Evolutionary conservation across 2,797 vertebrate genomes (phyloP).

Genomic region (Poeciliopsis turneri): DNA sequence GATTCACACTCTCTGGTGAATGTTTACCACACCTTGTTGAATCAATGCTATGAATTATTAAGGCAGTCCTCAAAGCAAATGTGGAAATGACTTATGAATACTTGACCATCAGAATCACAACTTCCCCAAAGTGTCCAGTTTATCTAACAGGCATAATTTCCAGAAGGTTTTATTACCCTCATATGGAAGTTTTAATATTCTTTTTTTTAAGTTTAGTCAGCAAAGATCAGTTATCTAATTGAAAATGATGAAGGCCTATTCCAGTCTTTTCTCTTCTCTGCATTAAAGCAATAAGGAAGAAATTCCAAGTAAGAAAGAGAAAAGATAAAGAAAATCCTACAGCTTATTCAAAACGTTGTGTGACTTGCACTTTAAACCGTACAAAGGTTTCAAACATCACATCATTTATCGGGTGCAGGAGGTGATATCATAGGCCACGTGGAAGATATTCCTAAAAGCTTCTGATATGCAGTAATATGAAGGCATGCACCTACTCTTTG

Average conservation of each 20-base stretch:
- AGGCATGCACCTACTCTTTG: not conserved
- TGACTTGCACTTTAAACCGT: slow-evolving; percentile 1
- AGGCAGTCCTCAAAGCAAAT: not conserved
- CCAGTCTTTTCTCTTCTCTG: not conserved
- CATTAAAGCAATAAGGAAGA: not conserved
- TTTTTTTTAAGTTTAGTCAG: not conserved
- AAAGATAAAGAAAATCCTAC: not conserved
- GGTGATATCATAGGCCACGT: not conserved
- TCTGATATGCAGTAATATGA: slow-evolving; percentile 7
- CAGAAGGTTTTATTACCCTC: not conserved
- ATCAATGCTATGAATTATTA: not conserved
- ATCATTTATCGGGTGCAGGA: slow-evolving; percentile 5
- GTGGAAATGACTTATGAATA: not conserved
- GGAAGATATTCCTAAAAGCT: slow-evolving; percentile 1
- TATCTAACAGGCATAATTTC: not conserved
- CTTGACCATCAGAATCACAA: not conserved
- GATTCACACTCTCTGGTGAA: not conserved
- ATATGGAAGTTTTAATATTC: not conserved
- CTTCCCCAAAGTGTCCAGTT: not conserved
- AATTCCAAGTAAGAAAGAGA: not conserved
- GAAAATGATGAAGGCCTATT: not conserved
- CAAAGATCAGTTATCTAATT: no score
- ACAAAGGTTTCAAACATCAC: slow-evolving; percentile 2
- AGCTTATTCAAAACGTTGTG: slow-evolving; percentile 16
- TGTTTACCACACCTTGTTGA: not conserved